These are phyloP conservation scores for Eudyptes chrysolophus DNA, from an alignment of 2,113 vertebrate genomes.

Conservation along the genomic window DNA sequence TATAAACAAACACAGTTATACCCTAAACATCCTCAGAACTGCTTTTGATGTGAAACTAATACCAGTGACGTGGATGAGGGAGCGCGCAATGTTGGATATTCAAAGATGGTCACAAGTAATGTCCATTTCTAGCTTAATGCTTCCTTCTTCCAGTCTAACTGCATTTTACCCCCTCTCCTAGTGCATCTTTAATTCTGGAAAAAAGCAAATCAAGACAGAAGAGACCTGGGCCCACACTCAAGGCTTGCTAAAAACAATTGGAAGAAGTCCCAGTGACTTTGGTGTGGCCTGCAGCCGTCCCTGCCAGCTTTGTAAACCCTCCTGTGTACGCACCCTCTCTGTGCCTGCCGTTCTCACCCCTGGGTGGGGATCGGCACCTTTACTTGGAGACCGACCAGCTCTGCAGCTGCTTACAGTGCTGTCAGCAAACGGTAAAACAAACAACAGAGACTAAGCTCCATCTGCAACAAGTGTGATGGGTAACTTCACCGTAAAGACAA, in stretches of 20 bases:
- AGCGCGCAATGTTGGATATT: not conserved
- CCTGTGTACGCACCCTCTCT: accelerated
- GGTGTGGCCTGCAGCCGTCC: not conserved
- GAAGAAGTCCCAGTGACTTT: not conserved
- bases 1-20: not conserved
- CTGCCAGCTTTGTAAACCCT: not conserved
- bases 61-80: not conserved
- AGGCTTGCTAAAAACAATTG: not conserved
- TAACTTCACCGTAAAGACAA: not conserved
- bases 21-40: not conserved
- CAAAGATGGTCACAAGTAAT: not conserved
- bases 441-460: not conserved
- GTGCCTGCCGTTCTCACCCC: not conserved
- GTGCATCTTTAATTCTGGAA: not conserved
- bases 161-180: not conserved
- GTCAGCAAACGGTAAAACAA: not conserved
- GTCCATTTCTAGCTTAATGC: not conserved
- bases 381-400: not conserved
- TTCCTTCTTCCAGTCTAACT: not conserved
- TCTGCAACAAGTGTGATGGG: not conserved
- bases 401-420: not conserved
- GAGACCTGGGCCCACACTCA: not conserved
- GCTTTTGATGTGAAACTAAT: not conserved
- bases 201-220: not conserved
- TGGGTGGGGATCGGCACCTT: not conserved